phyloP scores from a whole-genome alignment of 2,797 vertebrate species.

The Pseudochirops cupreus region DNA sequence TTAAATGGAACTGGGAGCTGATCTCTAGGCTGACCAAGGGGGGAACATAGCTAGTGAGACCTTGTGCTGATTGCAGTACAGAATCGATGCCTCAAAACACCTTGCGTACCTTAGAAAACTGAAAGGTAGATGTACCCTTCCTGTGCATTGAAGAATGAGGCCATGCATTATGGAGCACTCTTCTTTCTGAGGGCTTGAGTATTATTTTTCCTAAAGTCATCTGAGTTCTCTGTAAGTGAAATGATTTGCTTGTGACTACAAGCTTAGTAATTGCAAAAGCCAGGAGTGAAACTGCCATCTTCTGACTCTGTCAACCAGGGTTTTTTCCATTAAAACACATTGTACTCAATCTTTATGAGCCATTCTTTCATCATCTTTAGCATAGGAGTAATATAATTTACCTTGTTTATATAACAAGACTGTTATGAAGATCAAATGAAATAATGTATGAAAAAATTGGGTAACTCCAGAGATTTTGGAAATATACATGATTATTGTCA shows the following conservation, averaged over 20 bases:
- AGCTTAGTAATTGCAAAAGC: background rate
- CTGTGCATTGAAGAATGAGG: background rate
- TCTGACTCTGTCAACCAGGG: background rate
- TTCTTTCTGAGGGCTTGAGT: background rate
- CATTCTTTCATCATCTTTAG: background rate
- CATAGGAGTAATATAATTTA: background rate
- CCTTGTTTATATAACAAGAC: background rate
- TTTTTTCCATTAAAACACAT: background rate
- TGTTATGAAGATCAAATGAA: background rate
- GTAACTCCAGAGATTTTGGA: background rate
- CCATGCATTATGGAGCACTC: background rate
- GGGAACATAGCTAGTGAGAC: background rate
- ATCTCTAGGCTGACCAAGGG: background rate
- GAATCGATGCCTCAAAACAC: background rate
- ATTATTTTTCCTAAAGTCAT: background rate
- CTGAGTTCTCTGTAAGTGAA: background rate
- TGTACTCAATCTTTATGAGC: background rate
- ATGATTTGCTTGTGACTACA: background rate
- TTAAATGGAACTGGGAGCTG: background rate
- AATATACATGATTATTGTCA: background rate
- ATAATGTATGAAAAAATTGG: background rate
- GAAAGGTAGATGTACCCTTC: background rate
- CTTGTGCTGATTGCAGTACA: background rate
- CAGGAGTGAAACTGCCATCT: background rate
- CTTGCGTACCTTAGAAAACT: background rate